Evolutionary conservation across 1,140 invertebrate species (phyloP), one percentile per base, ranked within the genome.

Genomic region (Planococcus citri): DNA sequence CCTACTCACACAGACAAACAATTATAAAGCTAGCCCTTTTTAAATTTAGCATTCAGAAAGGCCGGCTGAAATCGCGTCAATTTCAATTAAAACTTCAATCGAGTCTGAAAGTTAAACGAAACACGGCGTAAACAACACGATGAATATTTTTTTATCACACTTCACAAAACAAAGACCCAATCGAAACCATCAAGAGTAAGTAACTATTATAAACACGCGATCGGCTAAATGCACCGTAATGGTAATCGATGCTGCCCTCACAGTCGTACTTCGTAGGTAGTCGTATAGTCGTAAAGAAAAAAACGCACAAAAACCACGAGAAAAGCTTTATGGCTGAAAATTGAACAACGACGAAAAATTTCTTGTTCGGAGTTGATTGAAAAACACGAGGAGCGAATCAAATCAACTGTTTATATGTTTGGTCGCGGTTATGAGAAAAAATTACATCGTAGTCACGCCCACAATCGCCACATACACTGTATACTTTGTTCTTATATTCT

Each of bases 61-160:
- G 29, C 29, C 12, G 4, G 29, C 29, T 33, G 29, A 33, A 33
- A 33, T 33, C 29, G 29, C 29, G 29, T 33, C 29, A 33, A 51
- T 20, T 51, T 51, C 41, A 51, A 51, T 51, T 51, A 51, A 51
- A 51, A 51, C 41, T 51, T 51, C 41, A 51, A 51, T 51, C 41
- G 41, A 51, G 41, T 51, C 41, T 2, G 17, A 51, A 51, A 51
- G 41, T 51, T 51, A 51, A 33, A 51, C n/a, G 41, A 51, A 51
- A 51, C n/a, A 51, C 29, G 29, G 41, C 41, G 41, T 20, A 51
- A 51, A 51, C 41, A 51, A 51, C 41, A 17, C n/a, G 3, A n/a
- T n/a, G n/a, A 33, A 51, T 20, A 51, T 51, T 51, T 51, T n/a
- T 17, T 51, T 51, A 51, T 51, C 41, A 51, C 41, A 33, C 29